phyloP scores from a whole-genome alignment of 2,888 invertebrate genomes.

The Calliphora vomitoria region DNA sequence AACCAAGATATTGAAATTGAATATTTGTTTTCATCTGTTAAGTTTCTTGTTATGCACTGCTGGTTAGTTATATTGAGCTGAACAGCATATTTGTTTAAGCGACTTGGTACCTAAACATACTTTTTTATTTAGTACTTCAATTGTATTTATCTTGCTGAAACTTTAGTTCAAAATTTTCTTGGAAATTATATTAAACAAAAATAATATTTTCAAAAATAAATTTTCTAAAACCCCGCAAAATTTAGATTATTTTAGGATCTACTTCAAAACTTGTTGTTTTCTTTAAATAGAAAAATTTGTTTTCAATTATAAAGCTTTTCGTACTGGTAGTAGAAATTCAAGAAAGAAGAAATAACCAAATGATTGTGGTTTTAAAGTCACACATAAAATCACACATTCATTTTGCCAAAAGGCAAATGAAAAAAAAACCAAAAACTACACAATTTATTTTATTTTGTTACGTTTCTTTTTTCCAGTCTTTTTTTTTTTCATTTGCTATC shows the following conservation, averaged over 20 bases:
- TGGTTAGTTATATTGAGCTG: too few relatives aligned
- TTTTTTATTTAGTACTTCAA: too few relatives aligned
- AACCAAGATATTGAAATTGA: neutral
- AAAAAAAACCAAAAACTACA: slow-evolving; percentile 43
- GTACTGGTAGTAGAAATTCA: too few relatives aligned
- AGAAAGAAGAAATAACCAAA: slow-evolving; percentile 1
- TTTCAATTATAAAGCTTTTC: neutral
- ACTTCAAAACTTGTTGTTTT: neutral
- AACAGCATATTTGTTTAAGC: too few relatives aligned
- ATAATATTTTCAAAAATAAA: too few relatives aligned
- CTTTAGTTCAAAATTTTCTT: too few relatives aligned
- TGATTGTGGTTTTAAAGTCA: slow-evolving; percentile 55
- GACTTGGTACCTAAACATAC: too few relatives aligned
- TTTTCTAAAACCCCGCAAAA: too few relatives aligned
- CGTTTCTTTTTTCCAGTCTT: neutral
- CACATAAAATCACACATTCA: slow-evolving; percentile 16
- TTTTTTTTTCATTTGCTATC: neutral
- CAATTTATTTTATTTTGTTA: slow-evolving; percentile 39
- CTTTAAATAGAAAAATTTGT: neutral
- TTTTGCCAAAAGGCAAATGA: slow-evolving; percentile 28
- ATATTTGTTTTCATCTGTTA: neutral
- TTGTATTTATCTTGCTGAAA: too few relatives aligned
- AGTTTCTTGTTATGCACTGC: too few relatives aligned
- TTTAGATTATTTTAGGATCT: neutral
- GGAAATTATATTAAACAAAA: too few relatives aligned